Evolutionary conservation across 2,113 vertebrate genomes (phyloP), one percentile per base, ranked within the genome.

Genomic region (human): DNA sequence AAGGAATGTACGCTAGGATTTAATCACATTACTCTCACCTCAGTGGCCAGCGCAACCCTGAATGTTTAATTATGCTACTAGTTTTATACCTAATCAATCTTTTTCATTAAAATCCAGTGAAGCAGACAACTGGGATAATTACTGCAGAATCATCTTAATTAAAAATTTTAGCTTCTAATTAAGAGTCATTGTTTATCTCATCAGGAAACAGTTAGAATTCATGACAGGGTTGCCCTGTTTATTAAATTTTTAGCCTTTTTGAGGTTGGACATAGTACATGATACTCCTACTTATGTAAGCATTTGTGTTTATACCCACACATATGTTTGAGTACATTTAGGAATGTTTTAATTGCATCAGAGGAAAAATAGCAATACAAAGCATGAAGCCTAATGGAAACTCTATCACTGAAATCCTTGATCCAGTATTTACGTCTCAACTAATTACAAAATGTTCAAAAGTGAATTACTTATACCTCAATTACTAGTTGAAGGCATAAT

Each of bases 121-220:
- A 99, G 98, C 99, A 99, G 99, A 99, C 99, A 99, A 99, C 98
- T 98, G 97, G 99, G 99, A 99, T 99, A 99, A 99, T 99, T 99
- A 99, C 98, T 98, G 97, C 96, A 98, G 98, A 99, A 98, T 99
- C 99, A 99, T 99, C 99, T 99, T 99, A 99, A 99, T 99, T 99
- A 99, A 99, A 99, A 99, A 98, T 97, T 99, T 99, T 99, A 99
- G 98, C 98, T 99, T 98, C 98, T 99, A 99, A 99, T 99, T 99
- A 99, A 99, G 98, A 99, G 98, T 99, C 99, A 99, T 99, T 99
- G 99, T 99, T 99, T 99, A 99, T 99, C 98, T 99, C 99, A 99
- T 99, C 98, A 98, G 98, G 98, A 98, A 98, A 93, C 97, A 98
- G 99, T 99, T 99, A 98, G 97, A 98, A 99, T 99, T 99, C 99